Percentiles rank a stretch among this genome's conserved stretches.
These are phyloP conservation scores for Dione vanillae DNA, from an alignment of 2,888 invertebrate genomes.

Conservation along the genomic window DNA sequence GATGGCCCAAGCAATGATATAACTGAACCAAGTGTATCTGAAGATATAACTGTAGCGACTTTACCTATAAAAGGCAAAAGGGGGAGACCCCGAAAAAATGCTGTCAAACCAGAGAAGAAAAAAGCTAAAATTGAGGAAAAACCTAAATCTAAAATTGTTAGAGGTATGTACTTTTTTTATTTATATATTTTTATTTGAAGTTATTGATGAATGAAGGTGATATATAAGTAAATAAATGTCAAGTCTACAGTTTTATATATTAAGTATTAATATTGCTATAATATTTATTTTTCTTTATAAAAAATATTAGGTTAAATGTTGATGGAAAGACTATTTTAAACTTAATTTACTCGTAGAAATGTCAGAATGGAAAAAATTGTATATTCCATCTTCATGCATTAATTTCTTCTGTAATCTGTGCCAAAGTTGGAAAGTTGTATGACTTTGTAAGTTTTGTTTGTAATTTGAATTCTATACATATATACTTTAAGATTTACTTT, in stretches of 20 bases:
- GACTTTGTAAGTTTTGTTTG: background rate
- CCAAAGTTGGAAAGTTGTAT: conserved; percentile 11
- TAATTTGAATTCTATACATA: background rate
- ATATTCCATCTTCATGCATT: background rate
- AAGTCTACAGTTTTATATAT: too few relatives aligned
- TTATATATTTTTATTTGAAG: conserved; percentile 7
- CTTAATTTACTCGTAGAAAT: background rate
- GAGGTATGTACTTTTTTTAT: conserved; percentile 66
- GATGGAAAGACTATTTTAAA: too few relatives aligned
- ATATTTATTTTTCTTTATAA: too few relatives aligned
- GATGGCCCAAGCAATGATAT: conserved; percentile 54
- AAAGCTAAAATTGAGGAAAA: conserved; percentile 55
- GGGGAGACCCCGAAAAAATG: conserved; percentile 62
- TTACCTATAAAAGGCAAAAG: conserved; percentile 61
- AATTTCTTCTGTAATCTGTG: conserved; percentile 8
- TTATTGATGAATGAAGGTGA: background rate
- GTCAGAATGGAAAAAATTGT: background rate
- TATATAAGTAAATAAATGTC: background rate
- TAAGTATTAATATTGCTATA: too few relatives aligned
- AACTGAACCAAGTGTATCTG: conserved; percentile 53
- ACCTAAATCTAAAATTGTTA: conserved; percentile 55
- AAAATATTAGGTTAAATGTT: too few relatives aligned
- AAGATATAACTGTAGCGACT: conserved; percentile 57
- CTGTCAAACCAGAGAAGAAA: conserved; percentile 60
- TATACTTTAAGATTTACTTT: background rate